These are phyloP conservation scores for Bufotes viridis DNA, from an alignment of 2,797 vertebrate genomes.

Conservation along the genomic window DNA sequence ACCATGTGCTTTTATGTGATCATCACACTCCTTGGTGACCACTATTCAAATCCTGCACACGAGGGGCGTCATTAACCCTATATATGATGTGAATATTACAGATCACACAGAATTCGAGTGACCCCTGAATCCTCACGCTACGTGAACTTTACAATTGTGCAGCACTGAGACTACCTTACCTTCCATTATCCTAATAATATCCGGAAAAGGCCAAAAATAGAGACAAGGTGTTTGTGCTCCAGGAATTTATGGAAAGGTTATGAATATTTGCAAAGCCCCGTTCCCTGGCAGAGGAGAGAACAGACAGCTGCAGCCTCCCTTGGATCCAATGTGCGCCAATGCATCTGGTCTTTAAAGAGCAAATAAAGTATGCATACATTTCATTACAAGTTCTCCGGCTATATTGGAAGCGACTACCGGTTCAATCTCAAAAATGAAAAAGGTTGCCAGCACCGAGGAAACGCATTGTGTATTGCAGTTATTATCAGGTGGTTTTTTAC, in stretches of 20 bases:
- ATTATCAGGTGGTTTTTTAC: not conserved
- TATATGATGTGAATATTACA: too few species aligned
- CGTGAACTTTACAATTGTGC: not conserved
- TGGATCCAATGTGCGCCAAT: not conserved
- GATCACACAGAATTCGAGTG: too few species aligned
- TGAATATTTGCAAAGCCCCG: constrained; percentile 40
- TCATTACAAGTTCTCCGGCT: constrained; percentile 28
- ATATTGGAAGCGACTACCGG: constrained; percentile 6
- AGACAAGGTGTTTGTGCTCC: constrained; percentile 3
- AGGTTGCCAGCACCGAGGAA: not conserved
- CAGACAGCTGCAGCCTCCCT: constrained; percentile 40
- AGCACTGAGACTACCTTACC: not conserved
- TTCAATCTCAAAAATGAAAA: not conserved
- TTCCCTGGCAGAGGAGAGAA: constrained; percentile 24
- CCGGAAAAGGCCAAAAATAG: constrained; percentile 12
- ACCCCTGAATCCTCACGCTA: too few species aligned
- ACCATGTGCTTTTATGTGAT: not conserved
- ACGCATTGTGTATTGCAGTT: not conserved
- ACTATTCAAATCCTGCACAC: not conserved
- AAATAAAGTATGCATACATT: constrained; percentile 33
- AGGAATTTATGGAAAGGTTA: constrained; percentile 42
- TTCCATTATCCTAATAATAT: constrained; percentile 28
- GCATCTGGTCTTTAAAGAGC: constrained; percentile 39
- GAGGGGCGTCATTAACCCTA: too few species aligned
- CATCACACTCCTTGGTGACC: too few species aligned